Evolutionary conservation across 1,140 invertebrate genomes (phyloP).

Genomic region (Portunus trituberculatus): DNA sequence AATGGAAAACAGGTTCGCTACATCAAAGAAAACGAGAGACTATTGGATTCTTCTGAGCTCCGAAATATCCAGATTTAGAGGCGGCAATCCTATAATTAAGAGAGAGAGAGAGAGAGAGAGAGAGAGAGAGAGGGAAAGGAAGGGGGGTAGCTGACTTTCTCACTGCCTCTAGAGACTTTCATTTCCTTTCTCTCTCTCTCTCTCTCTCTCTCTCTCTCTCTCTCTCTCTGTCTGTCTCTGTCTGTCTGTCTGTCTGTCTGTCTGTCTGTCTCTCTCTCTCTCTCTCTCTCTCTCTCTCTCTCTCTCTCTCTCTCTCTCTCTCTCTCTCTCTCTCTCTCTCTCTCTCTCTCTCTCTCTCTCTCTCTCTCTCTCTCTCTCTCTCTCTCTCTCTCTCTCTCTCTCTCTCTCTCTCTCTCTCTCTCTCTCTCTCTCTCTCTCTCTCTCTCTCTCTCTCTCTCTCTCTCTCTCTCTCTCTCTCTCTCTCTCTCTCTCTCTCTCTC

Average conservation of each 20-base stretch:
- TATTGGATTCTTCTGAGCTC: not conserved
- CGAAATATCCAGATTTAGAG: constrained; percentile 2
- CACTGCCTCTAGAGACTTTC: not conserved
- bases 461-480: not conserved
- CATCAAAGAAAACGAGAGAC: not conserved
- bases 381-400: not conserved
- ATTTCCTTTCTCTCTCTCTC: not conserved
- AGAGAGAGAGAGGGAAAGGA: not conserved
- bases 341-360: not conserved
- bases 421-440: not conserved
- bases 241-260: too few species aligned
- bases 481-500: not conserved
- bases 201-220: too few species aligned
- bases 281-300: not conserved
- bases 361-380: not conserved
- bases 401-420: not conserved
- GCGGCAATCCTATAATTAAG: not conserved
- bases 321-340: not conserved
- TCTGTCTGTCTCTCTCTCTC: not conserved
- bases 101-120: constrained; percentile 2
- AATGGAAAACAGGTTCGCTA: not conserved
- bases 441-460: not conserved
- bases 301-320: not conserved
- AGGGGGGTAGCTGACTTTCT: not conserved
- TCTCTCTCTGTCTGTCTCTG: too few species aligned